phyloP scores from a whole-genome alignment of 2,113 vertebrate species.

The Corynorhinus townsendii region DNA sequence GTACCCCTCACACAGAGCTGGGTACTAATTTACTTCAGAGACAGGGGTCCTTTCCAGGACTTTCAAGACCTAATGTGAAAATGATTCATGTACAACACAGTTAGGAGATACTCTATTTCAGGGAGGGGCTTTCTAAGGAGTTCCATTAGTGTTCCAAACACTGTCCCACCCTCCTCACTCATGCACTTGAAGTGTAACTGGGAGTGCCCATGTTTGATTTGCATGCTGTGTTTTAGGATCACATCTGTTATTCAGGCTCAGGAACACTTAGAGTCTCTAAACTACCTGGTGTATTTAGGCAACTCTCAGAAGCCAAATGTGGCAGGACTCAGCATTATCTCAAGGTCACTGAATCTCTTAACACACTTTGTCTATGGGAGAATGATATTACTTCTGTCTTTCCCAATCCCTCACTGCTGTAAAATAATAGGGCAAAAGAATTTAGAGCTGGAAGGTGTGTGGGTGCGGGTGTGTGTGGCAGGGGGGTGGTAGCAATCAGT shows the following conservation, averaged over 20 bases:
- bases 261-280: not conserved
- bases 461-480: too few relatives aligned
- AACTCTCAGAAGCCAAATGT: not conserved
- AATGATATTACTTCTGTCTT: not conserved
- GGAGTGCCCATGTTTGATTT: not conserved
- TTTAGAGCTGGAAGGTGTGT: not conserved
- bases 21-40: not conserved
- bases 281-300: not conserved
- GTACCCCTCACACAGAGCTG: not conserved
- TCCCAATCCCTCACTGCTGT: not conserved
- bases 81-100: not conserved
- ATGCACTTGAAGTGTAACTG: not conserved
- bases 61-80: not conserved
- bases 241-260: not conserved
- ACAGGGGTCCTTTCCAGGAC: not conserved
- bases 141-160: not conserved
- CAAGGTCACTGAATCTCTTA: not conserved
- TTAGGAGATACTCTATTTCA: not conserved
- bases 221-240: not conserved
- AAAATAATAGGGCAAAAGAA: not conserved
- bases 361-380: not conserved
- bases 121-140: not conserved
- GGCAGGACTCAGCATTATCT: not conserved
- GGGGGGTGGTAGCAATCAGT: not conserved
- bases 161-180: not conserved